These are phyloP conservation scores for Tachysurus fulvidraco DNA, from an alignment of 2,113 vertebrate genomes.

Conservation along the genomic window DNA sequence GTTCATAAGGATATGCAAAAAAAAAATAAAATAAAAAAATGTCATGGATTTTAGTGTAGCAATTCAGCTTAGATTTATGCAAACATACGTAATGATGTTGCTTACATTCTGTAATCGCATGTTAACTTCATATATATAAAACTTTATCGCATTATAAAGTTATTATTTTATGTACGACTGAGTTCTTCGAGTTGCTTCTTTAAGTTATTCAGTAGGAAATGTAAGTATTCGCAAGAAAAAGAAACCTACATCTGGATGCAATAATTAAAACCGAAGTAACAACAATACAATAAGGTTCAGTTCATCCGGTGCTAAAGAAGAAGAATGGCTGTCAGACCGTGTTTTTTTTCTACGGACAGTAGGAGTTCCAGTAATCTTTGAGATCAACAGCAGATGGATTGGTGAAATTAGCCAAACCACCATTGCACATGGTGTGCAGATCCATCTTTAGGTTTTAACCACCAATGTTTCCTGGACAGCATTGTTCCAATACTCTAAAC, in stretches of 20 bases:
- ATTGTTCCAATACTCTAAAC: slow-evolving; percentile 7
- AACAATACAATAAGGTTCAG: not conserved
- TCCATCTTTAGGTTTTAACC: slow-evolving; percentile 7
- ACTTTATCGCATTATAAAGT: not conserved
- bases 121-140: not conserved
- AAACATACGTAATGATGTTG: not conserved
- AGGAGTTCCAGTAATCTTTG: not conserved
- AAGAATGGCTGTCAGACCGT: not conserved
- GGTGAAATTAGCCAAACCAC: slow-evolving; percentile 7
- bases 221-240: not conserved
- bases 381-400: slow-evolving; percentile 33
- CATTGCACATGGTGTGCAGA: slow-evolving; percentile 4
- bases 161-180: not conserved
- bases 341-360: not conserved
- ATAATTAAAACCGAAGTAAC: not conserved
- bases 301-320: not conserved
- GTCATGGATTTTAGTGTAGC: not conserved
- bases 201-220: not conserved
- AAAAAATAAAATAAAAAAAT: not conserved
- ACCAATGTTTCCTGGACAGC: slow-evolving; percentile 18
- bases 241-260: not conserved
- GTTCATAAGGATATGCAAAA: not conserved
- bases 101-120: not conserved
- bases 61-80: not conserved
- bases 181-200: not conserved